phyloP scores from a whole-genome alignment of 2,888 invertebrate species.

The Cephus sareptanus region DNA sequence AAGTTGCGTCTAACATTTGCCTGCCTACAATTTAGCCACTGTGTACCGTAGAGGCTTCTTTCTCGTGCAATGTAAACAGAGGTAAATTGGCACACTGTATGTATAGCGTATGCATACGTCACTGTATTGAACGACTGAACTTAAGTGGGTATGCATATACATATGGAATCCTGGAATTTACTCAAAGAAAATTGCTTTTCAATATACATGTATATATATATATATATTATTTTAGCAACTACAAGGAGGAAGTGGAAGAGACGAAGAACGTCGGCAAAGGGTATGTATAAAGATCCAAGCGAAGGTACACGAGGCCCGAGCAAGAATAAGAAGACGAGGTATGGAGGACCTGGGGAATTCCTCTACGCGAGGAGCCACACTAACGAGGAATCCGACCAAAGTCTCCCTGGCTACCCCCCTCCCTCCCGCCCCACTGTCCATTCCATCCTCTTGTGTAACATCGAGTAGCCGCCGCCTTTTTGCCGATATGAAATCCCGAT shows the following conservation, averaged over 20 bases:
- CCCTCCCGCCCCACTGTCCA: constrained; percentile 10
- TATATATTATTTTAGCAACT: not conserved
- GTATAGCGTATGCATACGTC: not conserved
- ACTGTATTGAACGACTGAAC: not conserved
- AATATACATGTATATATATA: not conserved
- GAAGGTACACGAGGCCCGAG: not conserved
- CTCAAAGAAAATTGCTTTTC: not conserved
- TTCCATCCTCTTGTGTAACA: constrained; percentile 36
- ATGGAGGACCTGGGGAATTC: not conserved
- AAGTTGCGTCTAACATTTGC: not conserved
- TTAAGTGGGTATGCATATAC: not conserved
- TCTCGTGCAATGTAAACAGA: not conserved
- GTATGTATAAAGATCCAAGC: not conserved
- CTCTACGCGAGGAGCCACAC: constrained; percentile 3
- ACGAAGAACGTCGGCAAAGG: not conserved
- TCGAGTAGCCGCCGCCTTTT: constrained; percentile 37
- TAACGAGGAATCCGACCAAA: constrained; percentile 2
- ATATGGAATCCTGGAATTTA: not conserved
- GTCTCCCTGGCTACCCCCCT: not conserved
- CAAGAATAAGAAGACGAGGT: not conserved
- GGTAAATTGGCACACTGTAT: not conserved
- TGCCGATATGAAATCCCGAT: constrained; percentile 50
- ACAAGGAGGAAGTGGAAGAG: not conserved
- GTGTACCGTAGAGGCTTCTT: not conserved
- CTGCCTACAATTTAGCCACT: not conserved